Evolutionary conservation across 2,888 invertebrate species (phyloP).

Genomic region (Trissoscelio sp.): DNA sequence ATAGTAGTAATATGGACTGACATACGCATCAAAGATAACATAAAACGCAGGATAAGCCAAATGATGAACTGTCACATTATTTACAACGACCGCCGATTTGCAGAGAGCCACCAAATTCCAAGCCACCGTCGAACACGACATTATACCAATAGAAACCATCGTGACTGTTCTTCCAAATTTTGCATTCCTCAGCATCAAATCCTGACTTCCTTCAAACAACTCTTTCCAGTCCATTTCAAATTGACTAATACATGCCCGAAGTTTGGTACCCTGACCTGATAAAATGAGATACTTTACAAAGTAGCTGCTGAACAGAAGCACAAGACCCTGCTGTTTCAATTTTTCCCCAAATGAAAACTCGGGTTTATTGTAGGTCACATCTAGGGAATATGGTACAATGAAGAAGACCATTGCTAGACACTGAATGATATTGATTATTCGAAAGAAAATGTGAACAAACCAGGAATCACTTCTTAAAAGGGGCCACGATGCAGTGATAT

Average conservation of each 20-base stretch:
- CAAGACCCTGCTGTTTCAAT: conserved; percentile 3
- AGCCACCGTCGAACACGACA: background rate
- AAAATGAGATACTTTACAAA: conserved; percentile 18
- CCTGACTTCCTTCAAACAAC: conserved; percentile 8
- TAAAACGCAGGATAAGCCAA: conserved; percentile 7
- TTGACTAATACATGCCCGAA: conserved; percentile 20
- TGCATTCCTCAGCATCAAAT: conserved; percentile 23
- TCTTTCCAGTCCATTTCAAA: conserved; percentile 30
- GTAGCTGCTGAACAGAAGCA: conserved; percentile 7
- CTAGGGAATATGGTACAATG: conserved; percentile 11
- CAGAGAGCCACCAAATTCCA: conserved; percentile 10
- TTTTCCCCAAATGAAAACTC: conserved; percentile 1
- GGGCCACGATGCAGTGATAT: conserved; percentile 35
- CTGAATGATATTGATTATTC: conserved; percentile 19
- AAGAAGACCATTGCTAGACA: background rate
- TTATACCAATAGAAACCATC: background rate
- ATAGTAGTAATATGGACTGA: background rate
- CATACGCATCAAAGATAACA: background rate
- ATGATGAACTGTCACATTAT: background rate
- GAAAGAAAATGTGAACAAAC: background rate
- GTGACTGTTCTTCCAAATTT: conserved; percentile 16
- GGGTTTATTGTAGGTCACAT: conserved; percentile 3
- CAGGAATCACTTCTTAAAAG: background rate
- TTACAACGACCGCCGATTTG: background rate
- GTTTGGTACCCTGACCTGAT: background rate